These are phyloP conservation scores for Actinopyga echinites DNA, from an alignment of 53 echinoderm and acorn worm genomes.

Conservation along the genomic window DNA sequence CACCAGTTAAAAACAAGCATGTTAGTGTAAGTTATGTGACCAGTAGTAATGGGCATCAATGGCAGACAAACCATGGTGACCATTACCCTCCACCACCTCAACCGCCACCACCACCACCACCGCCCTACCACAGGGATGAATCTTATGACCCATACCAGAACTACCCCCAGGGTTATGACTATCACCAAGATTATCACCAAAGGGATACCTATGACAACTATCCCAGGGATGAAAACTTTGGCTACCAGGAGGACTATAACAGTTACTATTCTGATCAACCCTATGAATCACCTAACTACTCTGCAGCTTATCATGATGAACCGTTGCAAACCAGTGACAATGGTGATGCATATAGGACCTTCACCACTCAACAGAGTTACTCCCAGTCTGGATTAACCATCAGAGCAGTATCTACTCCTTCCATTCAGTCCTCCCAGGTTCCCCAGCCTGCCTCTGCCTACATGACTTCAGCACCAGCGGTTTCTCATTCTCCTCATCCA, in stretches of 20 bases:
- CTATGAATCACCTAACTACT: neutral
- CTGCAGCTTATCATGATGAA: neutral
- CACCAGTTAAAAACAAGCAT: constrained; percentile 52
- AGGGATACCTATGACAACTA: constrained; percentile 10
- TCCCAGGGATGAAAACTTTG: neutral
- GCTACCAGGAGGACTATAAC: neutral
- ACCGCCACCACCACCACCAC: constrained; percentile 49
- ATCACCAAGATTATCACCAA: constrained; percentile 5
- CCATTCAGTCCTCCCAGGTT: constrained; percentile 28
- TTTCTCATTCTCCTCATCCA: constrained; percentile 69
- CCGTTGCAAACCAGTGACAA: neutral
- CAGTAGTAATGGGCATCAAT: neutral
- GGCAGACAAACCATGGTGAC: neutral
- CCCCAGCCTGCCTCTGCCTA: constrained; percentile 84
- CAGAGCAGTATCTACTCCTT: constrained; percentile 28
- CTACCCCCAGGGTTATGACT: constrained; percentile 29
- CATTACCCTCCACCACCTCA: too few species aligned
- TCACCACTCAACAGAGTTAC: constrained; percentile 45
- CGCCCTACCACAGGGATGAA: constrained; percentile 47
- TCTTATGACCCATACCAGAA: constrained; percentile 38
- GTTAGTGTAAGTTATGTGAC: constrained; percentile 3
- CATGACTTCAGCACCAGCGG: constrained; percentile 82
- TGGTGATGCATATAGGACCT: constrained; percentile 41
- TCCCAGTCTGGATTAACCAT: constrained; percentile 38
- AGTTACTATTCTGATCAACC: constrained; percentile 2